These are phyloP conservation scores for Salpingus planirostris DNA, from an alignment of 2,888 invertebrate genomes.

Conservation along the genomic window DNA sequence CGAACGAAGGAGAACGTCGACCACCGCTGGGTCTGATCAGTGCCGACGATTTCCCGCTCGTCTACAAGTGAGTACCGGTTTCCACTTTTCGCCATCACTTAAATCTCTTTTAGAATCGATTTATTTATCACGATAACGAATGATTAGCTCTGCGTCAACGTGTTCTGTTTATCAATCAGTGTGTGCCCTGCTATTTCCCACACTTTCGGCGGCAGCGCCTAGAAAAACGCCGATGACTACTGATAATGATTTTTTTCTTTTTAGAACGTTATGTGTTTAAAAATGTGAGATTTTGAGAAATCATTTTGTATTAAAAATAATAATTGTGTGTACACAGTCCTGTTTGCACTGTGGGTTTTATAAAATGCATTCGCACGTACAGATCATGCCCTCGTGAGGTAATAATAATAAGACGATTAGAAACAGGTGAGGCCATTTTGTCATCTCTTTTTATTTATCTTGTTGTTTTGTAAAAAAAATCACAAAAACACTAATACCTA, in stretches of 20 bases:
- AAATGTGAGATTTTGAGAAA: slow-evolving; percentile 8
- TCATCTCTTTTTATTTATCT: too few species aligned
- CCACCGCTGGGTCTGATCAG: slow-evolving; percentile 75
- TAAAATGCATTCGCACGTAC: slow-evolving; percentile 23
- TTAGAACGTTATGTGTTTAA: slow-evolving; percentile 27
- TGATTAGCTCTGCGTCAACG: too few species aligned
- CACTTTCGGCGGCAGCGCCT: slow-evolving; percentile 12
- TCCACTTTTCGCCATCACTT: too few species aligned
- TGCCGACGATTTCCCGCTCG: slow-evolving; percentile 69
- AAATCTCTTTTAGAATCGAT: too few species aligned
- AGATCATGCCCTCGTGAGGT: slow-evolving; percentile 9
- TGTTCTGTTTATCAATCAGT: too few species aligned
- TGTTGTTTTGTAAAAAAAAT: too few species aligned
- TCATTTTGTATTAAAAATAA: slow-evolving; percentile 21
- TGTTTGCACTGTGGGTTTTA: slow-evolving; percentile 23
- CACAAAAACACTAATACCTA: too few species aligned
- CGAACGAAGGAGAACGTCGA: slow-evolving; percentile 61
- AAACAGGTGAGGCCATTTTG: slow-evolving; percentile 20
- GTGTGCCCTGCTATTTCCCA: too few species aligned
- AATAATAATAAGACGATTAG: slow-evolving; percentile 9
- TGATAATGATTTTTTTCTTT: slow-evolving; percentile 33
- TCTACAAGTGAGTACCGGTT: slow-evolving; percentile 72
- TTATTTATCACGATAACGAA: too few species aligned
- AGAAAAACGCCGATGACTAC: too few species aligned
- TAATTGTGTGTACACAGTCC: slow-evolving; percentile 13